phyloP scores from a whole-genome alignment of 1,140 invertebrate species.

The Kradibia gibbosae region DNA sequence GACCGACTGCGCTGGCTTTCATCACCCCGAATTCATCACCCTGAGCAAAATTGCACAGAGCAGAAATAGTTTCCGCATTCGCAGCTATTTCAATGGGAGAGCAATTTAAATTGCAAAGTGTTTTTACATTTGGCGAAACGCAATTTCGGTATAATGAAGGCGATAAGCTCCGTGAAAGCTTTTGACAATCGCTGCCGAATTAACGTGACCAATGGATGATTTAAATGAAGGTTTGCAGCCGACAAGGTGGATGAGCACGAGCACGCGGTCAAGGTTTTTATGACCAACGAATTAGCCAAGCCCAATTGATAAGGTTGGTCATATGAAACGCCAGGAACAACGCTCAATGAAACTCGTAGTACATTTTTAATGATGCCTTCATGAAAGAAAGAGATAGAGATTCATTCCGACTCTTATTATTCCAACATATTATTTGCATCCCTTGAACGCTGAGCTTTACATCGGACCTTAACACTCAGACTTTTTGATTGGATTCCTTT shows the following conservation, averaged over 20 bases:
- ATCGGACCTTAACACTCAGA: background rate
- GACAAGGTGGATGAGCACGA: background rate
- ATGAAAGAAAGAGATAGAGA: too few relatives aligned
- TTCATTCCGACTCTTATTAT: too few relatives aligned
- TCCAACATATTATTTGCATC: background rate
- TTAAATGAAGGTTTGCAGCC: background rate
- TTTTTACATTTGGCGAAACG: background rate
- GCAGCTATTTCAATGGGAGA: background rate
- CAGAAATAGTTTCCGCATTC: background rate
- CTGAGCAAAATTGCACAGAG: background rate
- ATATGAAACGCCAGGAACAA: too few relatives aligned
- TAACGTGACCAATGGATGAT: background rate
- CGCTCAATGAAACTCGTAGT: too few relatives aligned
- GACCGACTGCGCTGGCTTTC: background rate
- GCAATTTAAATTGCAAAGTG: conserved; percentile 23
- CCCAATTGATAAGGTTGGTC: background rate
- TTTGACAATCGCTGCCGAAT: background rate
- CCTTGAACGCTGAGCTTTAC: background rate
- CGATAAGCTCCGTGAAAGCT: background rate
- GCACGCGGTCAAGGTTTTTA: background rate
- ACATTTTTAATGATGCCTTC: too few relatives aligned
- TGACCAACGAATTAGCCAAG: background rate
- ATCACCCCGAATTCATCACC: background rate
- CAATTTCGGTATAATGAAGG: background rate
- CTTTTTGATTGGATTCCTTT: background rate